phyloP scores from a whole-genome alignment of 2,113 vertebrate species.

The Rhodinocichla rosea region DNA sequence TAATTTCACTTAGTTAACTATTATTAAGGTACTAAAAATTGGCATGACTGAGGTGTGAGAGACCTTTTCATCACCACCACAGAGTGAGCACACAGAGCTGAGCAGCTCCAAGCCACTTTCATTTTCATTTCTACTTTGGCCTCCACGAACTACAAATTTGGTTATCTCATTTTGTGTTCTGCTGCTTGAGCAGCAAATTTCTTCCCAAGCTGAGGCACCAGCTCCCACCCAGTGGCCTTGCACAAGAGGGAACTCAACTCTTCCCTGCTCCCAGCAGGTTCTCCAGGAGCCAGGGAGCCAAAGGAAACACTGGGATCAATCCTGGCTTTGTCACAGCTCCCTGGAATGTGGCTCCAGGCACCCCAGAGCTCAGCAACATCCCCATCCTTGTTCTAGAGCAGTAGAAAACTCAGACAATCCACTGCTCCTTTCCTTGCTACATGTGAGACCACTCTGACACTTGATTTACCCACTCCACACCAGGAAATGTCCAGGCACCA shows the following conservation, averaged over 20 bases:
- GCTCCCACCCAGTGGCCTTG: neutral
- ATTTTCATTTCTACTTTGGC: neutral
- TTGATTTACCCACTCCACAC: neutral
- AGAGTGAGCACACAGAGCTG: neutral
- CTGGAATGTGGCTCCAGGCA: neutral
- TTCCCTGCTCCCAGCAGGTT: neutral
- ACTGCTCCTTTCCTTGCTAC: neutral
- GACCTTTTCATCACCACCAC: neutral
- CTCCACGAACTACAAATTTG: neutral
- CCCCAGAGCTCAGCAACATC: neutral
- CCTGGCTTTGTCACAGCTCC: neutral
- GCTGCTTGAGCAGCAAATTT: neutral
- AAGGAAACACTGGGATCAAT: fast-evolving
- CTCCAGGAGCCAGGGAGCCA: neutral
- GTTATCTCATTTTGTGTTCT: neutral
- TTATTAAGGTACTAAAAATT: neutral
- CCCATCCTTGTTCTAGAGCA: neutral
- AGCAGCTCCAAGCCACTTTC: neutral
- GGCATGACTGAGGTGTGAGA: neutral
- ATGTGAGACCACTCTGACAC: neutral
- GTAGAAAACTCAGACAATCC: neutral
- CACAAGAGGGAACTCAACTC: neutral
- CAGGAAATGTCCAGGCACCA: neutral
- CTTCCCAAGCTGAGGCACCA: neutral
- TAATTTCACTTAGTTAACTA: neutral